Percentiles rank a stretch among this genome's conserved stretches.
phyloP scores from a whole-genome alignment of 2,888 invertebrate species.

The Lottia gigantea region DNA sequence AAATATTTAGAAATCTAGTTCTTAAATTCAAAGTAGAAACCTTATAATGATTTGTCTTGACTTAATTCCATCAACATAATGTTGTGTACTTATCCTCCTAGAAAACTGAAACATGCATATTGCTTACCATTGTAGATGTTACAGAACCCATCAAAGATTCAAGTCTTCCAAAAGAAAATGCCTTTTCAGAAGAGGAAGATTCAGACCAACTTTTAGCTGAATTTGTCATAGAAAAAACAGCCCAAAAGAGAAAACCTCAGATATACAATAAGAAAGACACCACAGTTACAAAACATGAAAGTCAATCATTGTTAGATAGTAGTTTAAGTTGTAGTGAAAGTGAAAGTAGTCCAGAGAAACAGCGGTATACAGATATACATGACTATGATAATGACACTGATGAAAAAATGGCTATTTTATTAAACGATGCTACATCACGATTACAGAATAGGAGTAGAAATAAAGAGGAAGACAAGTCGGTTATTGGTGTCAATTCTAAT shows the following conservation, averaged over 20 bases:
- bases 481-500: not conserved
- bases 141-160: too few relatives aligned
- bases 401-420: slow-evolving; percentile 35
- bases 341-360: slow-evolving; percentile 8
- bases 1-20: too few relatives aligned
- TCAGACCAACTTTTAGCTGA: slow-evolving; percentile 4
- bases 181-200: not conserved
- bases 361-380: slow-evolving; percentile 10
- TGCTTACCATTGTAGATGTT: too few relatives aligned
- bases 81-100: too few relatives aligned
- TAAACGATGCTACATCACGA: slow-evolving; percentile 40
- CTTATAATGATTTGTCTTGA: too few relatives aligned
- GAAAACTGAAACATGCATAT: too few relatives aligned
- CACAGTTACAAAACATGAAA: not conserved
- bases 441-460: slow-evolving; percentile 26
- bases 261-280: not conserved
- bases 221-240: slow-evolving; percentile 6
- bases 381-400: slow-evolving; percentile 30
- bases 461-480: not conserved
- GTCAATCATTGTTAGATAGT: not conserved
- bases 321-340: not conserved
- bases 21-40: too few relatives aligned
- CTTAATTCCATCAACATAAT: too few relatives aligned
- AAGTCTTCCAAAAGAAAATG: not conserved
- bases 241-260: not conserved